Percentiles rank a stretch among this genome's conserved stretches.
These are phyloP conservation scores for Tachyglossus aculeatus DNA, from an alignment of 2,797 vertebrate species.

Conservation along the genomic window DNA sequence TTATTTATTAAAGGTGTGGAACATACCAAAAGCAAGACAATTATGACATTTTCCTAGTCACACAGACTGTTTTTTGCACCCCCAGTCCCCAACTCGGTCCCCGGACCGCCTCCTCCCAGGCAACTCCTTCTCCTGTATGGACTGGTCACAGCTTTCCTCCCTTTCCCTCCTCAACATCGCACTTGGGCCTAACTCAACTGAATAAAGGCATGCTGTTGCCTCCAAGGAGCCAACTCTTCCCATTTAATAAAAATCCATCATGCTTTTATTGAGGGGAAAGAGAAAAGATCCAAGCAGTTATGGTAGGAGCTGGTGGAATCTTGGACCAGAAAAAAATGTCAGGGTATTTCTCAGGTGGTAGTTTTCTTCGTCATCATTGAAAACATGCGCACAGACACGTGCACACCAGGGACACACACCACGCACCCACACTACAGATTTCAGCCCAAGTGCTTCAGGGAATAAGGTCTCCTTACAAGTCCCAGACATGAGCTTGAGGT, in stretches of 20 bases:
- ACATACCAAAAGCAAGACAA: constrained; percentile 33
- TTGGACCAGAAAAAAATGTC: background rate
- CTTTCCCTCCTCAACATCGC: constrained; percentile 1
- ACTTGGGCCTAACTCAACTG: constrained; percentile 3
- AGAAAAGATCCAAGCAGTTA: constrained; percentile 26
- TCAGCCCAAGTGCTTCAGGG: constrained; percentile 10
- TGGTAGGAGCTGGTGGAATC: constrained; percentile 10
- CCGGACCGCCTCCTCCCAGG: background rate
- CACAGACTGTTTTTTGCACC: background rate
- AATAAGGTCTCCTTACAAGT: constrained; percentile 30
- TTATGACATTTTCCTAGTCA: constrained; percentile 34
- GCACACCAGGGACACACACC: background rate
- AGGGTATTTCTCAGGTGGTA: background rate
- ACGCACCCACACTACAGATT: background rate
- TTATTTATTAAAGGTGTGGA: constrained; percentile 42
- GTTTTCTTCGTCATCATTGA: constrained; percentile 29
- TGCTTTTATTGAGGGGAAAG: constrained; percentile 40
- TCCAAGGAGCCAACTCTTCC: constrained; percentile 32
- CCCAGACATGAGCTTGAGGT: constrained; percentile 21
- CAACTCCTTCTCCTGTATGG: background rate
- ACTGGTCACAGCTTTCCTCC: background rate
- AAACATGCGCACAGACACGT: constrained; percentile 30
- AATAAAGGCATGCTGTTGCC: constrained; percentile 20
- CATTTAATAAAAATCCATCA: constrained; percentile 45
- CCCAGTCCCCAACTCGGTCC: background rate